phyloP scores from a whole-genome alignment of 2,113 vertebrate species.

The Lichenostomus cassidix region DNA sequence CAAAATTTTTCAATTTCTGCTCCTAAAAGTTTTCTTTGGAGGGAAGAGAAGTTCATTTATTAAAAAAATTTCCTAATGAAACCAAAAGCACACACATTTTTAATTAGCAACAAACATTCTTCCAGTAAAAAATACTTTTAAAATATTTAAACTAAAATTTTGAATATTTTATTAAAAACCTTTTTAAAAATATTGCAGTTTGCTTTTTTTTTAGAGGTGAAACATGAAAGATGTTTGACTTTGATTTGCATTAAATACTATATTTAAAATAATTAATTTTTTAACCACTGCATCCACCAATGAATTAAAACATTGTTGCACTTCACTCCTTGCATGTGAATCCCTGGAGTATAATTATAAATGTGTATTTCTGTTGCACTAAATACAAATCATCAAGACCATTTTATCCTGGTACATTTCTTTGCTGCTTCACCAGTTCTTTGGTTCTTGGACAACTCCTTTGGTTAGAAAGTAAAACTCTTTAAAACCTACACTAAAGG shows the following conservation, averaged over 20 bases:
- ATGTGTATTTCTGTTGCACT: neutral
- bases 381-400: neutral
- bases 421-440: neutral
- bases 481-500: neutral
- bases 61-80: neutral
- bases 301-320: neutral
- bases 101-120: neutral
- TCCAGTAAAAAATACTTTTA: neutral
- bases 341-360: neutral
- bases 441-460: neutral
- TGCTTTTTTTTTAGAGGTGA: neutral
- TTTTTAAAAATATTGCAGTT: neutral
- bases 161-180: neutral
- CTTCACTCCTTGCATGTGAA: neutral
- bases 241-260: fast-evolving
- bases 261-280: neutral
- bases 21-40: neutral
- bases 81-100: neutral
- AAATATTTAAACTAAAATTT: neutral
- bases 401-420: neutral
- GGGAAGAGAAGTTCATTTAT: neutral
- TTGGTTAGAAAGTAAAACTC: neutral
- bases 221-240: neutral
- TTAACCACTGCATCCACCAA: neutral
- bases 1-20: neutral